These are phyloP conservation scores for Drosophila bipectinata DNA, from an alignment of 1,140 invertebrate genomes.

Conservation along the genomic window DNA sequence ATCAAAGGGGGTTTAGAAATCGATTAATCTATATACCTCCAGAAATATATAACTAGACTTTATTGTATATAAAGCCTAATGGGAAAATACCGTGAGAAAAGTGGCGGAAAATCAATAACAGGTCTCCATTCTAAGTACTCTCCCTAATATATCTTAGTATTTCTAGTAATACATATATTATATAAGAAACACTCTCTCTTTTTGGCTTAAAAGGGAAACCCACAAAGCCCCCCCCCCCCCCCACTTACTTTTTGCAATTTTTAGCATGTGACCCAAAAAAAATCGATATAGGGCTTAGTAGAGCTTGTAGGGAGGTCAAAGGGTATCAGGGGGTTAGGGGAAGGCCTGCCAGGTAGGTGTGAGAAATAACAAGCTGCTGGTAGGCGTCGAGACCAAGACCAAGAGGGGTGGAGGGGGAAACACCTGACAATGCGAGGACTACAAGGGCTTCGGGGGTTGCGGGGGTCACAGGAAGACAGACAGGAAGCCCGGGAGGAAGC, in stretches of 20 bases:
- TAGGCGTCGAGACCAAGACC: slow-evolving; percentile 44
- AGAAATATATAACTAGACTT: no score
- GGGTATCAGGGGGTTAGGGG: slow-evolving; percentile 9
- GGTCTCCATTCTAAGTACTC: background rate
- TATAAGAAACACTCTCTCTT: background rate
- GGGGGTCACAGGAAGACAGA: slow-evolving; percentile 38
- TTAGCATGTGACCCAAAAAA: slow-evolving; percentile 41
- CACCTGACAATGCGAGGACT: slow-evolving; percentile 39
- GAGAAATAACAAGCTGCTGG: slow-evolving; percentile 53
- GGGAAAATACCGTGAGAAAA: slow-evolving; percentile 37
- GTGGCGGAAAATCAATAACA: background rate
- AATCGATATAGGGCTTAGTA: slow-evolving; percentile 39
- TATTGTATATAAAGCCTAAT: background rate
- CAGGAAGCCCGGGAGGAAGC: slow-evolving; percentile 55
- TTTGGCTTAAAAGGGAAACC: slow-evolving; percentile 5
- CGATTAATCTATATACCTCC: slow-evolving; percentile 9
- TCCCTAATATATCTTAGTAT: background rate
- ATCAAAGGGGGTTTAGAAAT: slow-evolving; percentile 17
- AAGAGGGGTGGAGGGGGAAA: slow-evolving; percentile 14
- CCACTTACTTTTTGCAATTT: slow-evolving; percentile 35
- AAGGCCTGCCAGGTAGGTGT: slow-evolving; percentile 24
- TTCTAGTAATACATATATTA: no score
- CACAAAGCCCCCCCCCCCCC: slow-evolving; percentile 20
- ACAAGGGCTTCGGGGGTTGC: slow-evolving; percentile 17
- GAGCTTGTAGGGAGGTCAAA: slow-evolving; percentile 11